Base-by-base conservation (phyloP, 1,140 invertebrate species). In the Pteromalus puparum region DNA sequence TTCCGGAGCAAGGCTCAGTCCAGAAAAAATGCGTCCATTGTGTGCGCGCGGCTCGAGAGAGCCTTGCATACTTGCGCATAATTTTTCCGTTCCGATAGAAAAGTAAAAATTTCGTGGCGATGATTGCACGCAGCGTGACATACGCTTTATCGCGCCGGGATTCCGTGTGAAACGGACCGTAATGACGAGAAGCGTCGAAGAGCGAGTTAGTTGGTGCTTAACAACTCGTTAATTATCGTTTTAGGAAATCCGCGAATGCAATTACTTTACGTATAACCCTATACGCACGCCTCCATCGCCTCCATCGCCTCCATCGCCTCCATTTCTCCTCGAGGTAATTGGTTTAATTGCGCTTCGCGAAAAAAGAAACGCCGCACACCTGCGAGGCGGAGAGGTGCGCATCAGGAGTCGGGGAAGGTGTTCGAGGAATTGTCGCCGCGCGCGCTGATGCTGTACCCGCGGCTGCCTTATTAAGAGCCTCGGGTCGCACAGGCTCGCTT, bases 151-250 rank as follows among this genome's bases (percentile, higher is more conserved):
- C 67, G 4, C 4, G 18, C 1, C 61, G n/a, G 30, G 30, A 30
- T 3, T 30, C 30, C 30, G 2, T 90, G 90, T 89, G 87, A 90
- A 89, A 90, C 89, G 85, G 28, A 42, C 15, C 46, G 24, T 72
- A 76, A 76, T 70, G 73, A 75, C 61, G 38, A 42, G 68, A 65
- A 34, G 78, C 83, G 78, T 81, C 74, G 79, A 81, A 81, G 70
- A 80, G 48, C 28, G 38, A 46, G 28, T 68, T 75, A 77, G 42
- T 87, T 87, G 89, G 85, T 90, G 90, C 91, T 92, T 93, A 93
- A 93, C 93, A 93, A 93, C 91, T 93, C 91, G 92, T 93, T 93
- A 93, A 93, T 93, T 93, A 93, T 93, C 92, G 90, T 93, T 93
- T 93, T 93, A 93, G 92, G 92, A 93, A 93, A 93, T 92, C 91